phyloP scores from a whole-genome alignment of 2,113 vertebrate species.

The Rynchops niger region DNA sequence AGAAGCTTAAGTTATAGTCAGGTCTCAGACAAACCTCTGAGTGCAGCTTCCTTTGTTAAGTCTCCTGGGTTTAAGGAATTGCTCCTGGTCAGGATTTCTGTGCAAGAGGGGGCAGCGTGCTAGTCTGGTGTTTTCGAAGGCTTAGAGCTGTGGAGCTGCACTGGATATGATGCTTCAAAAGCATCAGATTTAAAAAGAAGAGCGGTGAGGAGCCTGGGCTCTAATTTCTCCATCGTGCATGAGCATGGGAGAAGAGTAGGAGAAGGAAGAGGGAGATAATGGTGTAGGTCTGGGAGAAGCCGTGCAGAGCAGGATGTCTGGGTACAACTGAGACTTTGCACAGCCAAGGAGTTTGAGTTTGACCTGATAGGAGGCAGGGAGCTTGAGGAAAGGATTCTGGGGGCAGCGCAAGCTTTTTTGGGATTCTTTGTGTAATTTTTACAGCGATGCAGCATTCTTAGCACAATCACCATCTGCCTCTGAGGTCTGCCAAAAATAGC shows the following conservation, averaged over 20 bases:
- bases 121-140: neutral
- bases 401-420: neutral
- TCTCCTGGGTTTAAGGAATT: neutral
- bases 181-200: neutral
- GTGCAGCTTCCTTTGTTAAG: neutral
- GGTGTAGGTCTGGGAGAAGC: neutral
- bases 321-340: neutral
- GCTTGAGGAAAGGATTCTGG: neutral
- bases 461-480: neutral
- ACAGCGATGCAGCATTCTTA: fast-evolving
- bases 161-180: neutral
- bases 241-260: neutral
- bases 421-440: neutral
- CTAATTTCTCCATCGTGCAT: fast-evolving
- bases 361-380: neutral
- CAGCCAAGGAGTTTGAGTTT: neutral
- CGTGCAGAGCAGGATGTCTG: neutral
- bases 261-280: neutral
- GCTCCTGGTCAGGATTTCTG: neutral
- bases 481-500: neutral
- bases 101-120: neutral
- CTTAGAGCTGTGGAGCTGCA: neutral
- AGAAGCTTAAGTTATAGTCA: neutral
- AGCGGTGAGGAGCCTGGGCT: neutral
- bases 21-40: neutral